A percentile compares a stretch with the other conserved stretches of the same genome.
Conservation (phyloP, 2,888 invertebrate species). For the Buathra laborator region DNA sequence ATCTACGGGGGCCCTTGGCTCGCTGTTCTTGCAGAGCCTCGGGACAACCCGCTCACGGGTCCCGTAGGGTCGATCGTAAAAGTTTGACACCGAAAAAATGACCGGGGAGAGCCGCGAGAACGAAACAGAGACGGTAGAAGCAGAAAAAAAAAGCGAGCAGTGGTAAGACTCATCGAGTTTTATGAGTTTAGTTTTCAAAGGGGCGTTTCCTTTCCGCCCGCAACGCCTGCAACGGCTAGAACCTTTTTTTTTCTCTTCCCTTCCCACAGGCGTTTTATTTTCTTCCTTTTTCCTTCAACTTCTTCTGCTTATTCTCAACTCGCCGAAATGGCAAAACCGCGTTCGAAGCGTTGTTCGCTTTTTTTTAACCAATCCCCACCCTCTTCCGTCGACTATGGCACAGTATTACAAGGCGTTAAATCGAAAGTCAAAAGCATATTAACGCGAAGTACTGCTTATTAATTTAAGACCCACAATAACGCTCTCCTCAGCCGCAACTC, state of each 20-base stretch:
- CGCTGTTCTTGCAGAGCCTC: constrained; percentile 57
- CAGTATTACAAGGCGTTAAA: constrained; percentile 65
- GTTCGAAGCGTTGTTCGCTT: constrained; percentile 62
- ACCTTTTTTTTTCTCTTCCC: constrained; percentile 64
- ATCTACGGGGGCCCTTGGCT: constrained; percentile 64
- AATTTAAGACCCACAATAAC: constrained; percentile 40
- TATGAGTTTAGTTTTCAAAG: constrained; percentile 75
- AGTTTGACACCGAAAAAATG: constrained; percentile 75
- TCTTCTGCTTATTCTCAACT: constrained; percentile 31
- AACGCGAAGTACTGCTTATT: constrained; percentile 40
- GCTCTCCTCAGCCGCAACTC: constrained; percentile 7
- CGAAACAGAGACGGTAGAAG: constrained; percentile 15
- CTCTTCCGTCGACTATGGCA: constrained; percentile 6
- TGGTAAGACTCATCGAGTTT: constrained; percentile 75
- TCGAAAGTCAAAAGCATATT: constrained; percentile 66
- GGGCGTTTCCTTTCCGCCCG: constrained; percentile 68
- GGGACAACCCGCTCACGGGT: constrained; percentile 61
- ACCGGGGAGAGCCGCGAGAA: constrained; percentile 42
- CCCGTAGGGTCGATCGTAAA: constrained; percentile 73
- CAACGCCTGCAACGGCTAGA: constrained; percentile 66
- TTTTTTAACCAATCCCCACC: constrained; percentile 45
- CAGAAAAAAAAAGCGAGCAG: constrained; percentile 62
- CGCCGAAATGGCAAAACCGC: constrained; percentile 48
- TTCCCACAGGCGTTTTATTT: neutral
- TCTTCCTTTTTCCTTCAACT: constrained; percentile 26